A percentile compares a stretch with the other conserved stretches of the same genome.
Conservation (phyloP, 2,797 vertebrate species). For the Poecile montanus region DNA sequence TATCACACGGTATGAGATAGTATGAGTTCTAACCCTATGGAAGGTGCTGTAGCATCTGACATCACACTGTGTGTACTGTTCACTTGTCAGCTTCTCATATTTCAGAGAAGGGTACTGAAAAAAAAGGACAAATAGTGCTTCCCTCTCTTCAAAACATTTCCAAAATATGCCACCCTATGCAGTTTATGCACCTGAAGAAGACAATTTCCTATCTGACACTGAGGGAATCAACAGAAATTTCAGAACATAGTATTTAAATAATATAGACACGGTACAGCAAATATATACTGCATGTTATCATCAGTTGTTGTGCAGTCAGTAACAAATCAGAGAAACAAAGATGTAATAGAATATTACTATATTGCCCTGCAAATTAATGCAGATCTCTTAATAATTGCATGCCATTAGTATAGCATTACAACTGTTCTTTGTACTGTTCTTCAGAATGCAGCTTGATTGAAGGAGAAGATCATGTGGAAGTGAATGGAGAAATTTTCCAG, state of each 20-base stretch:
- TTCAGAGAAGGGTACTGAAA: neutral
- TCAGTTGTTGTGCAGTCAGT: neutral
- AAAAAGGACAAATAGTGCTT: neutral
- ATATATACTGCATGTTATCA: neutral
- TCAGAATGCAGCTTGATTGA: slow-evolving; percentile 89
- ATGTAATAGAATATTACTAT: neutral
- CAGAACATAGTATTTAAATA: neutral
- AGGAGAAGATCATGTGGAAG: slow-evolving; percentile 91
- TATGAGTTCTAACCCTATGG: neutral
- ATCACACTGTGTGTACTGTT: neutral
- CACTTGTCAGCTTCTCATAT: neutral
- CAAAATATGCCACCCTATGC: neutral
- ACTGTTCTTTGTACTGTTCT: neutral
- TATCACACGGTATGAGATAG: neutral
- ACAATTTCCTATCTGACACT: neutral
- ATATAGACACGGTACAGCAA: neutral
- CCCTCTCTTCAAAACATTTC: neutral
- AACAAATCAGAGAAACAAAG: neutral
- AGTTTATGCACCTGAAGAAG: neutral
- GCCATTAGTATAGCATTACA: neutral
- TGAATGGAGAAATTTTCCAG: slow-evolving; percentile 89
- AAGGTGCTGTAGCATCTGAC: neutral
- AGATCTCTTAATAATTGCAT: neutral
- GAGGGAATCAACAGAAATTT: neutral
- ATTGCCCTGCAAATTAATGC: neutral